A percentile compares a stretch with the other conserved stretches of the same genome.
These are phyloP conservation scores for Riparia riparia DNA, from an alignment of 2,113 vertebrate genomes.

Conservation along the genomic window DNA sequence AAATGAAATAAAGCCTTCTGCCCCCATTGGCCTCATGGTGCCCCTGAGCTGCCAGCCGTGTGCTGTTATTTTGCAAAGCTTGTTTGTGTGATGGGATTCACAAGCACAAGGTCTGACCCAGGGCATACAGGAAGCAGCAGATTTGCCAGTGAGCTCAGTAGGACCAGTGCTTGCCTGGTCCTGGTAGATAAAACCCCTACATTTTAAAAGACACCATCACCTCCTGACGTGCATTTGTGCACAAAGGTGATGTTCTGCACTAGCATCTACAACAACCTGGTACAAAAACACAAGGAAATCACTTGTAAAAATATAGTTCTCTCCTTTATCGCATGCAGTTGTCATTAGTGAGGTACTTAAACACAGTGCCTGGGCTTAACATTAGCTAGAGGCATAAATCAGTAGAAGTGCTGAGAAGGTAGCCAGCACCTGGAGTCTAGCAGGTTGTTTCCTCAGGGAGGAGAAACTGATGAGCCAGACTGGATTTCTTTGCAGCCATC, in stretches of 20 bases:
- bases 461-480: neutral
- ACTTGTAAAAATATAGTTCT: neutral
- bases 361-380: neutral
- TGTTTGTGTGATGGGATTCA: slow-evolving; percentile 35
- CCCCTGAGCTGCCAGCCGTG: slow-evolving; percentile 3
- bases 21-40: neutral
- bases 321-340: neutral
- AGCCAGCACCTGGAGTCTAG: neutral
- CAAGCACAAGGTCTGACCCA: neutral
- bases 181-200: neutral
- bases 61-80: neutral
- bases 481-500: neutral
- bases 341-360: neutral
- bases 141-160: neutral
- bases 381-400: neutral
- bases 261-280: neutral
- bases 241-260: neutral
- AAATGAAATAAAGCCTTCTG: neutral
- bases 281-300: neutral
- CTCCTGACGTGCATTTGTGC: neutral
- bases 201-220: neutral
- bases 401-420: neutral
- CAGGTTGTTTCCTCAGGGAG: neutral
- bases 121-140: neutral
- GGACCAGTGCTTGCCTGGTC: neutral